Evolutionary conservation across 2,888 invertebrate genomes (phyloP).

Genomic region (Latheticus oryzae): DNA sequence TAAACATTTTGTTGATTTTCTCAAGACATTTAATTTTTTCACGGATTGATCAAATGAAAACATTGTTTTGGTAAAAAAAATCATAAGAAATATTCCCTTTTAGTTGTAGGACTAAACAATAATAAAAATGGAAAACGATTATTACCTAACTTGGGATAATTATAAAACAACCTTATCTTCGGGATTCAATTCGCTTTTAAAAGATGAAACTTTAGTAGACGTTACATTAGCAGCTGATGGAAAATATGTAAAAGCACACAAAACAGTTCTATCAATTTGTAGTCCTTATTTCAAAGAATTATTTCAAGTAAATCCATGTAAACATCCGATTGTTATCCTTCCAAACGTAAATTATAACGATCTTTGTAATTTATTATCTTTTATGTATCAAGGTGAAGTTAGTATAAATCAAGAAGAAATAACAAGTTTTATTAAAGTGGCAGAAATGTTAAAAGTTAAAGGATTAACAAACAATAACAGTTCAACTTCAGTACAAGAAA

Average conservation of each 20-base stretch:
- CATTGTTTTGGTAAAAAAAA: too few relatives aligned
- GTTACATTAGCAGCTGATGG: constrained; percentile 82
- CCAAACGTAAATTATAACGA: constrained; percentile 78
- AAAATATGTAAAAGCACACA: constrained; percentile 80
- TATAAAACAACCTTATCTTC: constrained; percentile 80
- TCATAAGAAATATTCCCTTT: too few relatives aligned
- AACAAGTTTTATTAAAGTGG: constrained; percentile 63
- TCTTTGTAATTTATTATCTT: constrained; percentile 74
- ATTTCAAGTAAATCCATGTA: constrained; percentile 78
- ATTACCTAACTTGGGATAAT: constrained; percentile 83
- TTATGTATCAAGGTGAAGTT: constrained; percentile 81
- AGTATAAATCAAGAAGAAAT: constrained; percentile 69
- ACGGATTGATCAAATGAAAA: too few relatives aligned
- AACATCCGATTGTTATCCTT: constrained; percentile 79
- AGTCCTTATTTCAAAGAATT: constrained; percentile 82
- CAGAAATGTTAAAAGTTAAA: constrained; percentile 63
- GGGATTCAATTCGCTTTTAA: constrained; percentile 77
- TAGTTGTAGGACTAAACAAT: too few relatives aligned
- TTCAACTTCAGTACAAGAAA: constrained; percentile 45
- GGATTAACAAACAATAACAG: constrained; percentile 61
- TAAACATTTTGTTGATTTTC: too few relatives aligned
- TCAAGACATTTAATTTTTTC: too few relatives aligned
- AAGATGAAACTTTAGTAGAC: constrained; percentile 79
- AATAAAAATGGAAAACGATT: constrained; percentile 70
- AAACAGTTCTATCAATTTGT: constrained; percentile 81